Evolutionary conservation across 2,797 vertebrate genomes (phyloP), one percentile per base, ranked within the genome.

Genomic region (Pyrrhura leucotis): DNA sequence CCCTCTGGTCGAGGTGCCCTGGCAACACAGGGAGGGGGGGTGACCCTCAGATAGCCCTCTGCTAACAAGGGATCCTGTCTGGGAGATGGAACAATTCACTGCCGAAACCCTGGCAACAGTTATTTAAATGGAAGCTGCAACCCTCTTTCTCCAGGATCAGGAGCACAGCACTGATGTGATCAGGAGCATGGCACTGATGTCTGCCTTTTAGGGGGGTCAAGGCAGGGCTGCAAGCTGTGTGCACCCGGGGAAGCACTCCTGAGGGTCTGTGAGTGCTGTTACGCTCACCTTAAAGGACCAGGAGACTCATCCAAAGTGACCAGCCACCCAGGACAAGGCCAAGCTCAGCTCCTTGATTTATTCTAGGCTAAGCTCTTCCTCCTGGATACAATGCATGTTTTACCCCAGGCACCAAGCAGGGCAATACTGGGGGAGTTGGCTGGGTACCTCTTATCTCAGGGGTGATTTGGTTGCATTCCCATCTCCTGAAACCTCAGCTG

Each of bases 41-140:
- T 61, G 51, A 18, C 94, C 83, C 94, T 94, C 71, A 83, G 93
- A 28, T 2, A 79, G 47, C 28, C 35, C 47, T 54, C 51, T 79
- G 54, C 93, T 61, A 83, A 58, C 62, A 15, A 90, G 90, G 67
- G 85, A 86, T 65, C 62, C 73, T 69, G 31, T 78, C 65, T 75
- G 11, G 4, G 77, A 83, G 48, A 72, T 13, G 4, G 51, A 68
- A 2, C 3, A 86, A 93, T 61, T 40, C 47, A 35, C 47, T 13
- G 17, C 25, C 7, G 39, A 92, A 95, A 96, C 58, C 62, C 61
- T 77, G 77, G 84, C 53, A 92, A 83, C 39, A 74, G 82, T 67
- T 89, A 79, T 54, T 90, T 39, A 35, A 54, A 80, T 65, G 4
- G 61, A 28, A 90, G 45, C 28, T 53, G 28, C 16, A 56, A 13